These are phyloP conservation scores for Oryzias celebensis DNA, from an alignment of 2,113 vertebrate species.

Conservation along the genomic window DNA sequence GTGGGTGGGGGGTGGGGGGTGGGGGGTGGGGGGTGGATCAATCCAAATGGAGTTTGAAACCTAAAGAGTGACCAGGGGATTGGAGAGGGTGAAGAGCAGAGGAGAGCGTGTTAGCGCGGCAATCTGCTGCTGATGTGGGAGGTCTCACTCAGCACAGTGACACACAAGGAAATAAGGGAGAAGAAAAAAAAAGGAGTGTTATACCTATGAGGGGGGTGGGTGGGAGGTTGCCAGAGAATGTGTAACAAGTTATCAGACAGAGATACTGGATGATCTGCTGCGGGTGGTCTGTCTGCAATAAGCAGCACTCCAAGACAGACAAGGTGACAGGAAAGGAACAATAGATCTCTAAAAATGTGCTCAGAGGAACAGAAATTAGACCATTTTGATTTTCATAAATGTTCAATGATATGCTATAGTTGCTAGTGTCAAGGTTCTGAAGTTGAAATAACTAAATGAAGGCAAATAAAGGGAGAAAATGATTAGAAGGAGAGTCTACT, in stretches of 20 bases:
- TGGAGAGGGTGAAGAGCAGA: slow-evolving; percentile 61
- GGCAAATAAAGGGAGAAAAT: slow-evolving; percentile 2
- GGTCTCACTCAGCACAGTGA: slow-evolving; percentile 44
- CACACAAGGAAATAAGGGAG: slow-evolving; percentile 8
- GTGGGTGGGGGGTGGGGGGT: not conserved
- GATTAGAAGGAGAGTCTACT: slow-evolving; percentile 19
- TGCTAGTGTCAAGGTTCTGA: not conserved
- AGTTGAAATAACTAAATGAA: slow-evolving; percentile 1
- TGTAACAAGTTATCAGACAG: slow-evolving; percentile 51
- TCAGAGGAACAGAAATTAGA: too few species aligned
- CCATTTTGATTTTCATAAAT: not conserved
- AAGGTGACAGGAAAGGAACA: not conserved
- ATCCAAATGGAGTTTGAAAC: slow-evolving; percentile 79
- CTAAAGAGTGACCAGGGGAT: slow-evolving; percentile 79
- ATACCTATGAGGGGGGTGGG: slow-evolving; percentile 30
- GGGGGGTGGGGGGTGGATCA: slow-evolving; percentile 50
- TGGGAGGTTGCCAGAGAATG: slow-evolving; percentile 22
- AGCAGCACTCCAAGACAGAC: slow-evolving; percentile 5
- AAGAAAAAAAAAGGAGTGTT: slow-evolving; percentile 7
- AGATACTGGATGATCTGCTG: slow-evolving; percentile 40
- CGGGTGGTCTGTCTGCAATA: slow-evolving; percentile 55
- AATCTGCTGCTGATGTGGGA: slow-evolving; percentile 74
- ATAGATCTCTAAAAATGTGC: too few species aligned
- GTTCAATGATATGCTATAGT: not conserved
- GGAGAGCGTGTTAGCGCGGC: slow-evolving; percentile 42